Percentiles rank a stretch among this genome's conserved stretches.
Conservation (phyloP, 92 coral and sea anemone species). For the Plumapathes pennacea region DNA sequence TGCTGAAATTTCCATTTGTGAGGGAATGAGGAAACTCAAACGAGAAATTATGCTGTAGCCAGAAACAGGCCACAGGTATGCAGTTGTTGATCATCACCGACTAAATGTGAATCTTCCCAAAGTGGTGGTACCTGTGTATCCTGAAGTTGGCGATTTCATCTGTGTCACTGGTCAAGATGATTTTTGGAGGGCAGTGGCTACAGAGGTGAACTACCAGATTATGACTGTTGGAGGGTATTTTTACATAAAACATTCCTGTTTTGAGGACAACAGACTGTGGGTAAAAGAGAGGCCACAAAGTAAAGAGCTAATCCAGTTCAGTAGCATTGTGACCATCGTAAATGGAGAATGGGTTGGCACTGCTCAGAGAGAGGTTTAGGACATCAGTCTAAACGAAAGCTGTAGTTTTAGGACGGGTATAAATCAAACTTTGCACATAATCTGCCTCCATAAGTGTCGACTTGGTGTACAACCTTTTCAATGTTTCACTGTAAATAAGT, state of each 20-base stretch:
- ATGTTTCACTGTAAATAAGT: too few species aligned
- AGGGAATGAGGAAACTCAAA: slow-evolving; percentile 10
- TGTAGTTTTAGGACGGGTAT: too few species aligned
- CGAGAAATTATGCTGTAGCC: slow-evolving; percentile 31
- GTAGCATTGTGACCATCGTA: slow-evolving; percentile 33
- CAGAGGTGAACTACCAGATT: slow-evolving; percentile 19
- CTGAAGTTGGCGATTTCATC: slow-evolving; percentile 22
- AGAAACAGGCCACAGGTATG: slow-evolving; percentile 28
- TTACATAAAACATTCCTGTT: slow-evolving; percentile 44
- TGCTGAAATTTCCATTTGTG: slow-evolving; percentile 8
- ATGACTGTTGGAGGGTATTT: slow-evolving; percentile 45
- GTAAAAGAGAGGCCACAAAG: slow-evolving; percentile 49
- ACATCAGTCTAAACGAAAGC: too few species aligned
- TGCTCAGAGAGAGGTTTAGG: slow-evolving; percentile 32
- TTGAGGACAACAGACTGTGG: slow-evolving; percentile 37
- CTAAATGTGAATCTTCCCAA: slow-evolving; percentile 21
- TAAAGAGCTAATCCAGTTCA: slow-evolving; percentile 45
- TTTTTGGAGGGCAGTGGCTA: slow-evolving; percentile 30
- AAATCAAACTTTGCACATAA: too few species aligned
- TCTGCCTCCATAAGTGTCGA: too few species aligned
- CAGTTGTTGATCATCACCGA: slow-evolving; percentile 21
- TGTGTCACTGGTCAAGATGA: slow-evolving; percentile 22
- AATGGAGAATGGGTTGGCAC: slow-evolving; percentile 46
- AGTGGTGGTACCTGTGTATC: slow-evolving; percentile 18
- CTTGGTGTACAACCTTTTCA: too few species aligned